Evolutionary conservation across 2,888 invertebrate genomes (phyloP).

Genomic region (Stenurella melanura): DNA sequence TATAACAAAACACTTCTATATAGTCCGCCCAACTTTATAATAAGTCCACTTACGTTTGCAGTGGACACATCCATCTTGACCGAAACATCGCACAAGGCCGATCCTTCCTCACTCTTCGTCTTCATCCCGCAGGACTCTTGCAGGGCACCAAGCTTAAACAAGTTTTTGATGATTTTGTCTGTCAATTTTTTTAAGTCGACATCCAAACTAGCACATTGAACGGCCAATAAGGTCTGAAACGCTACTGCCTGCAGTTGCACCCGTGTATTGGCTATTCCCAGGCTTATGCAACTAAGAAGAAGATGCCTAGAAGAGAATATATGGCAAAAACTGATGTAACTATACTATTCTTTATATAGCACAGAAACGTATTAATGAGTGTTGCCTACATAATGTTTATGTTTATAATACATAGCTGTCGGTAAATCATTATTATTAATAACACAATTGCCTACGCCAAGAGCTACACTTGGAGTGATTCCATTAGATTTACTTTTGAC

Average conservation of each 20-base stretch:
- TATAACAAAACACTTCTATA: constrained; percentile 17
- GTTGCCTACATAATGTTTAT: too few relatives aligned
- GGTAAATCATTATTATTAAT: too few relatives aligned
- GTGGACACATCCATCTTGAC: constrained; percentile 63
- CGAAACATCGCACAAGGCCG: constrained; percentile 58
- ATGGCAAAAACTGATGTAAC: neutral
- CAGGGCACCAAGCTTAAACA: constrained; percentile 74
- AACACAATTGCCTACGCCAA: too few relatives aligned
- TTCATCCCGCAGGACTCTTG: constrained; percentile 60
- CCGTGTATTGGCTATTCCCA: constrained; percentile 78
- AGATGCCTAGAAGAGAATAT: constrained; percentile 73
- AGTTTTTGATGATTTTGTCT: constrained; percentile 71
- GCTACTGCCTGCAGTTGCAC: constrained; percentile 75
- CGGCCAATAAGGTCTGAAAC: constrained; percentile 78
- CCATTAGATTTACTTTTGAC: neutral
- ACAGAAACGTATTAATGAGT: too few relatives aligned
- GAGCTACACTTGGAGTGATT: too few relatives aligned
- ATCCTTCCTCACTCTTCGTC: constrained; percentile 48
- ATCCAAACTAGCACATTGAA: constrained; percentile 75
- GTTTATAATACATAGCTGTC: too few relatives aligned
- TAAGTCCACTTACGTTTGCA: constrained; percentile 37
- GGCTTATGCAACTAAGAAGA: constrained; percentile 81
- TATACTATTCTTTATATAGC: too few relatives aligned
- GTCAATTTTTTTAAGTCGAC: constrained; percentile 72
- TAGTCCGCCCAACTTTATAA: neutral